Conservation (phyloP, 2,888 invertebrate species). For the Lasioglossum calceatum region DNA sequence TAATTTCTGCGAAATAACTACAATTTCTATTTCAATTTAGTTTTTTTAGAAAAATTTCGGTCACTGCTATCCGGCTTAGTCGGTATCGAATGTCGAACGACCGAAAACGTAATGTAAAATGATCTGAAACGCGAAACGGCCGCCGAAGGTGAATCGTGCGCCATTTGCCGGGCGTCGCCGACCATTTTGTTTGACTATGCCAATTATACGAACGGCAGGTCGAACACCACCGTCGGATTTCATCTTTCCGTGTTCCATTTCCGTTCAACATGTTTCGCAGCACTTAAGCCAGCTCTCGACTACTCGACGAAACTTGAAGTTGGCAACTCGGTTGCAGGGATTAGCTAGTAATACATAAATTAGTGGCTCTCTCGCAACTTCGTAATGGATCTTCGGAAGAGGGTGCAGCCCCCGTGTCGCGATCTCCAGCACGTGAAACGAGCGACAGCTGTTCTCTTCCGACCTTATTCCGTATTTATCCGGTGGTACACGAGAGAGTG, state of each 20-base stretch:
- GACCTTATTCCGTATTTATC: slow-evolving; percentile 7
- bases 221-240: not conserved
- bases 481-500: not conserved
- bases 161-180: not conserved
- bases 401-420: slow-evolving; percentile 10
- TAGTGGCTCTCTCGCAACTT: slow-evolving; percentile 40
- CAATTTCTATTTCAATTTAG: no score
- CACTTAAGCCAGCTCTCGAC: slow-evolving; percentile 11
- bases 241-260: slow-evolving; percentile 15
- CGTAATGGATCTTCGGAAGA: slow-evolving; percentile 36
- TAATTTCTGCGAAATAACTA: no score
- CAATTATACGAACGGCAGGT: not conserved
- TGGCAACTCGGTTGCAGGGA: slow-evolving; percentile 17
- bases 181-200: not conserved
- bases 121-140: no score
- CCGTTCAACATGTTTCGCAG: slow-evolving; percentile 13
- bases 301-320: not conserved
- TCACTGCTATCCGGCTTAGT: not conserved
- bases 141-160: not conserved
- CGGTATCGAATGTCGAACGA: not conserved
- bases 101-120: no score
- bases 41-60: not conserved
- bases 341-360: slow-evolving; percentile 47
- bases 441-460: slow-evolving; percentile 18
- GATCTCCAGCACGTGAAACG: not conserved